Conservation (phyloP, 2,888 invertebrate species). For the Agonopterix alstromeriana region DNA sequence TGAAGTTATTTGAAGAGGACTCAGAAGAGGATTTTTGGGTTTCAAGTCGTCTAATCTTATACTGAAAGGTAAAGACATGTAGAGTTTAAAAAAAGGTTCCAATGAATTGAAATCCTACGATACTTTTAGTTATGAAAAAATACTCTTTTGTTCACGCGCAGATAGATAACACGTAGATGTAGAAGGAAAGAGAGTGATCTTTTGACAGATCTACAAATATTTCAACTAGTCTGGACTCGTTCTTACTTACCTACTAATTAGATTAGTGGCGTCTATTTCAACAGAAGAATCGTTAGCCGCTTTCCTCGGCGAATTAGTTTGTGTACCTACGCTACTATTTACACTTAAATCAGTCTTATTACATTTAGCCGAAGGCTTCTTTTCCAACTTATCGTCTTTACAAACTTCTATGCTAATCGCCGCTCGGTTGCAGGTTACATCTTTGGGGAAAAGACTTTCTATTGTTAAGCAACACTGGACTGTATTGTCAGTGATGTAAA, state of each 20-base stretch:
- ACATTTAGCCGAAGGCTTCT: conserved; percentile 50
- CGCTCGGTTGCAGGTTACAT: conserved; percentile 79
- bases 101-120: no score
- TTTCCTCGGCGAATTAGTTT: conserved; percentile 51
- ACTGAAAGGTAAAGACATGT: conserved; percentile 38
- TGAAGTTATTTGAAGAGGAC: conserved; percentile 80
- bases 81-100: no score
- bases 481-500: conserved; percentile 63
- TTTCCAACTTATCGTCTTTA: conserved; percentile 48
- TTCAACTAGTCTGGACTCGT: neutral
- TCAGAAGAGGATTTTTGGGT: conserved; percentile 76
- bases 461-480: conserved; percentile 55
- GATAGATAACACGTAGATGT: no score
- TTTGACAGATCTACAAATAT: neutral
- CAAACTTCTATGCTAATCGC: conserved; percentile 79
- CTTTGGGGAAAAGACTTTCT: conserved; percentile 76
- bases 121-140: no score
- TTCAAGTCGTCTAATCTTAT: conserved; percentile 79
- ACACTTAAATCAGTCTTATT: conserved; percentile 70
- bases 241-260: conserved; percentile 55
- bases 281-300: conserved; percentile 30
- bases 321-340: conserved; percentile 46
- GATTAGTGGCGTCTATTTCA: conserved; percentile 37
- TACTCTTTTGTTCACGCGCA: no score
- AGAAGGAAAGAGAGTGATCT: no score